Evolutionary conservation across 2,888 invertebrate genomes (phyloP), one percentile per base, ranked within the genome.

Genomic region (Carpatolechia fugitivella): DNA sequence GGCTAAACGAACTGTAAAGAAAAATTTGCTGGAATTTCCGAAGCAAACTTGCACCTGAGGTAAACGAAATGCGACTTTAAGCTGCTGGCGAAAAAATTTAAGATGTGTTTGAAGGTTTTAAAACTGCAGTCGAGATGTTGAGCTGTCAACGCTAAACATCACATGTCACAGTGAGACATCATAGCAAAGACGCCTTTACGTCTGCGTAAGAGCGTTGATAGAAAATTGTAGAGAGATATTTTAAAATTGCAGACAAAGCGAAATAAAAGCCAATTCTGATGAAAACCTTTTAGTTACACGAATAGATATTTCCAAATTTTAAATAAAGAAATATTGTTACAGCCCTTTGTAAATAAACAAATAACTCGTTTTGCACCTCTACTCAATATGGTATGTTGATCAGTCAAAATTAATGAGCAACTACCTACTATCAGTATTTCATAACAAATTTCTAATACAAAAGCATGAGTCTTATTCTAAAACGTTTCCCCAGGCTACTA

Each of bases 101-200:
- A 41, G 18, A 41, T 48, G 31, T 13, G 7, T 36, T 29, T 59
- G 56, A 36, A 51, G 52, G 41, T 20, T 56, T 63, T 59, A 30
- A 54, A 58, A 65, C 60, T 61, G 59, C 61, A 62, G 60, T 58
- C 60, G 61, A 70, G 70, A 76, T 72, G 68, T 74, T 67, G 69
- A 70, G 70, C 72, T 80, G 83, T 82, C 85, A 82, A 75, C 74
- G 67, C 69, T 73, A 74, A 76, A 81, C 74, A 76, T 80, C 83
- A 80, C 70, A 76, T 73, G 76, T 85, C 80, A 79, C 66, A 65
- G 68, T 66, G 69, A 72, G 68, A 69, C 76, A 79, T 79, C 76
- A 77, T 72, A 77, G 76, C 66, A 74, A 76, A 78, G 75, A 77
- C 78, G 78, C 64, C 72, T 68, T 70, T 76, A 68, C 72, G 73